Conservation (phyloP, 2,113 vertebrate genomes). For the Narcine bancroftii region DNA sequence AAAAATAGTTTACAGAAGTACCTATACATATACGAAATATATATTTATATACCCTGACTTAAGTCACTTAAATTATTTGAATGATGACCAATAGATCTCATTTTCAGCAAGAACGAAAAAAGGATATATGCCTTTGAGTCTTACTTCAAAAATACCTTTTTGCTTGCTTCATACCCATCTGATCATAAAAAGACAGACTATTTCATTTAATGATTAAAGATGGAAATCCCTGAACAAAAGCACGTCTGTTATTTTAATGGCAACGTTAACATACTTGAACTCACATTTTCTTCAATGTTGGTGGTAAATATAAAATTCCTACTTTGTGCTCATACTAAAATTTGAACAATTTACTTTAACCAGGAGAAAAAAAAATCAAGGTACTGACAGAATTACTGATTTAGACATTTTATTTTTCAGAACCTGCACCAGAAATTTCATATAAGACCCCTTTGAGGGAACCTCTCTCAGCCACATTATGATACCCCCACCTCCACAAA, state of each 20-base stretch:
- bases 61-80: slow-evolving; percentile 33
- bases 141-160: background rate
- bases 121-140: background rate
- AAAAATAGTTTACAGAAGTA: slow-evolving; percentile 35
- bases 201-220: background rate
- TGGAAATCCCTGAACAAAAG: background rate
- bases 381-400: background rate
- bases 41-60: slow-evolving; percentile 19
- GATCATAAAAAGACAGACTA: slow-evolving; percentile 3
- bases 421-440: background rate
- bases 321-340: background rate
- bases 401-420: background rate
- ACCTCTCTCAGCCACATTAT: background rate
- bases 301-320: background rate
- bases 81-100: slow-evolving; percentile 25
- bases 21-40: too few relatives aligned
- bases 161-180: background rate
- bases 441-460: background rate
- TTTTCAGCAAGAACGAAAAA: background rate
- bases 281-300: background rate
- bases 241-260: background rate
- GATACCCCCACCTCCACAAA: background rate
- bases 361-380: background rate
- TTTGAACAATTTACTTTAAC: background rate
- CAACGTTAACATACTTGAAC: background rate